Conservation (phyloP, 2,888 invertebrate genomes). For the Agrotis puta region DNA sequence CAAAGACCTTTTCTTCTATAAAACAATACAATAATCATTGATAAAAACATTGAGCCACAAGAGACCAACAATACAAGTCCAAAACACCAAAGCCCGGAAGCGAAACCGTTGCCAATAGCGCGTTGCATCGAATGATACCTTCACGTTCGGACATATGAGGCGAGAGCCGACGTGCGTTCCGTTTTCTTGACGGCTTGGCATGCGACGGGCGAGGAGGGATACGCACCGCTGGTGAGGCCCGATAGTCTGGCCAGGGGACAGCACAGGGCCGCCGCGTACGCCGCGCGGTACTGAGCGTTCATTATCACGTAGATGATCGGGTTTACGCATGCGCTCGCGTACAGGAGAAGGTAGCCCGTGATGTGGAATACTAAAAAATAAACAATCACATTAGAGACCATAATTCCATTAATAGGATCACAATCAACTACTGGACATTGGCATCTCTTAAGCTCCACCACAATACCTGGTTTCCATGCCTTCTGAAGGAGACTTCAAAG, state of each 20-base stretch:
- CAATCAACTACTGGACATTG: too few species aligned
- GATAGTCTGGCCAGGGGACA: slow-evolving; percentile 91
- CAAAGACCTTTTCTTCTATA: not conserved
- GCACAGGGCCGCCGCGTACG: slow-evolving; percentile 95
- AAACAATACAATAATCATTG: too few species aligned
- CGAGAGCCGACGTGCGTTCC: slow-evolving; percentile 83
- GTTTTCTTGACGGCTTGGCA: slow-evolving; percentile 78
- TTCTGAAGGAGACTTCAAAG: too few species aligned
- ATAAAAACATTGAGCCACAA: not conserved
- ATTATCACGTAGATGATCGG: slow-evolving; percentile 98
- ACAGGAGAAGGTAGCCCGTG: slow-evolving; percentile 96
- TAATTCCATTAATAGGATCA: too few species aligned
- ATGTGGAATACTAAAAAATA: slow-evolving; percentile 93
- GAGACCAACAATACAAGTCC: not conserved
- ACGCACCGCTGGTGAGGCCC: slow-evolving; percentile 92
- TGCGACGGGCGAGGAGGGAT: slow-evolving; percentile 86
- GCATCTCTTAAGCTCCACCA: too few species aligned
- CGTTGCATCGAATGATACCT: slow-evolving; percentile 79
- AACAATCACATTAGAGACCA: too few species aligned
- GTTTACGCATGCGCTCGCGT: slow-evolving; percentile 97
- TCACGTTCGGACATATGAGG: slow-evolving; percentile 86
- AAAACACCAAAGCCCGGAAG: slow-evolving; percentile 50
- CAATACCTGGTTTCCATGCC: too few species aligned
- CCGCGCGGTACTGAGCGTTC: slow-evolving; percentile 98
- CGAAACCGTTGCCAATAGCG: slow-evolving; percentile 59